Conservation (phyloP, 2,113 vertebrate genomes). For the Pelobates fuscus region DNA sequence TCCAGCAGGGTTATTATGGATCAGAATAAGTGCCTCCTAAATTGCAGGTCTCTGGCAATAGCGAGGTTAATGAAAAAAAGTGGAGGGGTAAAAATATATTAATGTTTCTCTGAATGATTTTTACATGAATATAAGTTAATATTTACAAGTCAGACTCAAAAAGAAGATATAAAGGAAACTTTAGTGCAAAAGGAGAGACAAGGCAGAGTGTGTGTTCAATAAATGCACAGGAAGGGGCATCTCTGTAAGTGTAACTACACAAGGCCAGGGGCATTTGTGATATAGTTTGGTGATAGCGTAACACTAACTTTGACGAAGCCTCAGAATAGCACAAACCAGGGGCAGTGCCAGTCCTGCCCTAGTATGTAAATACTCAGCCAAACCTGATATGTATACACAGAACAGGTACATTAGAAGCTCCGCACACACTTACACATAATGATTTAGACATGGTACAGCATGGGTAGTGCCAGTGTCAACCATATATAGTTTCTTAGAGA, state of each 20-base stretch:
- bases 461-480: conserved; percentile 4
- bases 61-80: conserved; percentile 20
- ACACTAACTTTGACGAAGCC: conserved; percentile 28
- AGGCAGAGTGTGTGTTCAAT: conserved; percentile 27
- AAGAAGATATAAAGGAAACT: conserved; percentile 27
- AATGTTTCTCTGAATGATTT: conserved; percentile 38
- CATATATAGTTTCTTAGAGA: neutral
- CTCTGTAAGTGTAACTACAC: neutral
- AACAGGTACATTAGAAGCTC: conserved; percentile 22
- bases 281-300: conserved; percentile 30
- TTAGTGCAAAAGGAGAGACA: conserved; percentile 50
- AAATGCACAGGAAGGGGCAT: conserved; percentile 2
- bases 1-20: conserved; percentile 6
- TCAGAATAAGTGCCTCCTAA: neutral
- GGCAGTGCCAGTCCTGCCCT: conserved; percentile 28
- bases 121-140: conserved; percentile 45
- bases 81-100: conserved; percentile 44
- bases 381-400: conserved; percentile 30
- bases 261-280: neutral
- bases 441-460: conserved; percentile 13
- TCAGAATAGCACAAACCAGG: conserved; percentile 13
- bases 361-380: conserved; percentile 31
- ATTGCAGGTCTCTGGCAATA: neutral
- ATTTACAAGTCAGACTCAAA: conserved; percentile 43
- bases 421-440: conserved; percentile 29